Evolutionary conservation across 2,797 vertebrate species (phyloP), one percentile per base, ranked within the genome.

Genomic region (Enteromius mattozi): DNA sequence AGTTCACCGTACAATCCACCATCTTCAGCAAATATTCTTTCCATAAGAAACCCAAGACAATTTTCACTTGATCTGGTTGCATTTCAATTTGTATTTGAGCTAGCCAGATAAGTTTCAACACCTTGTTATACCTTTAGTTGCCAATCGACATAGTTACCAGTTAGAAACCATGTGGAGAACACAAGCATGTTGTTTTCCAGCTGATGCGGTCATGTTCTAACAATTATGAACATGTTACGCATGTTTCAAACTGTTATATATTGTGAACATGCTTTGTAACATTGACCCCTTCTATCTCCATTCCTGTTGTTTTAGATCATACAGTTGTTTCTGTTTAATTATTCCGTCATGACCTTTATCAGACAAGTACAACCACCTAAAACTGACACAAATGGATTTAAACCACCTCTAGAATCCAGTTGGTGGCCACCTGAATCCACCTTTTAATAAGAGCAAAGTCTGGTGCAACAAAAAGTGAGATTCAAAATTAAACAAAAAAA

Each of bases 51-150:
- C 77, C 27, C 42, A 47, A n/a, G 21, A 61, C 35, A 24, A 56
- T 27, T 59, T 81, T 59, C 17, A 71, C 33, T 21, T 14, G 33
- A 69, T 56, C 47, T 27, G 33, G 51, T 24, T 40, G n/a, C 37
- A 63, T 30, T 13, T 78, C 33, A 61, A 72, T 47, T 10, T 42
- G 19, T 51, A 14, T 68, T 80, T 80, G 33, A 80, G 47, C 65
- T 70, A 56, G 1, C 79, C 79, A 61, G 69, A 82, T 30, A n/a
- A 14, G 40, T 45, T 45, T 74, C 3, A 6, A 33, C 42, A 47
- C 54, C 24, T 74, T 82, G 27, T 63, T 37, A 35, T 65, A 49
- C 40, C 35, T 72, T 42, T 6, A 45, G 54, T 35, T 63, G 30
- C n/a, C 21, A 49, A 54, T n/a, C 33, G 24, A n/a, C 19, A 6